Base-by-base conservation (phyloP, 2,797 vertebrate species). In the Potorous gilbertii region DNA sequence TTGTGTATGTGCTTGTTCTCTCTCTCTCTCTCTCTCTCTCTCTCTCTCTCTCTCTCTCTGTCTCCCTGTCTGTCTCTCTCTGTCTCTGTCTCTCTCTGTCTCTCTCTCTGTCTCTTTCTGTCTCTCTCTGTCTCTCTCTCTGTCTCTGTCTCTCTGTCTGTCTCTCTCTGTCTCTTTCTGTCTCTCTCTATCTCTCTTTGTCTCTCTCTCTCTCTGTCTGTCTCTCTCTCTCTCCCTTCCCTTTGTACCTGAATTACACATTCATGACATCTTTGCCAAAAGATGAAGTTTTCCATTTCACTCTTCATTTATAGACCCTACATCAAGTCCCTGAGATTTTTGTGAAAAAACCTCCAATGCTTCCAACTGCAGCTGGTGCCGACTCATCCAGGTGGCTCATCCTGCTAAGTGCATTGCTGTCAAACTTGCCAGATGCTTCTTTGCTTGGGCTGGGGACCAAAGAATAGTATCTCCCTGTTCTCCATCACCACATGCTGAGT, bases 361-460 rank as follows among this genome's bases (percentile, higher is more conserved):
- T 96, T 93, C 91, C 91, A 94, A 91, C 92, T 4, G 5, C 93
- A 96, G 94, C 94, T 93, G 91, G 94, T 59, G 66, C 92, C 93
- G 92, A 91, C 92, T 55, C 93, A 96, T 92, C 90, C 91, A 91
- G 34, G 97, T 93, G 90, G 93, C 94, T 96, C 95, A 92, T 92
- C 59, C 94, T 95, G 95, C 92, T 97, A 97, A 97, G 29, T 50
- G 34, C n/a, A n/a, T 90, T 62, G 54, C 96, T 46, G 16, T 97
- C 92, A 94, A 74, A 46, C 54, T 62, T 92, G 90, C 92, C 96
- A 94, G 94, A 96, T 95, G 96, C 92, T 93, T 89, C 90, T 89
- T 93, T 92, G 94, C 66, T 54, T 56, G 34, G 29, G 59, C 90
- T 96, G 50, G 34, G 52, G 93, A 90, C 94, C 54, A 91, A 92